Evolutionary conservation across 1,140 invertebrate genomes (phyloP), one percentile per base, ranked within the genome.

Genomic region (Megalopta genalis): DNA sequence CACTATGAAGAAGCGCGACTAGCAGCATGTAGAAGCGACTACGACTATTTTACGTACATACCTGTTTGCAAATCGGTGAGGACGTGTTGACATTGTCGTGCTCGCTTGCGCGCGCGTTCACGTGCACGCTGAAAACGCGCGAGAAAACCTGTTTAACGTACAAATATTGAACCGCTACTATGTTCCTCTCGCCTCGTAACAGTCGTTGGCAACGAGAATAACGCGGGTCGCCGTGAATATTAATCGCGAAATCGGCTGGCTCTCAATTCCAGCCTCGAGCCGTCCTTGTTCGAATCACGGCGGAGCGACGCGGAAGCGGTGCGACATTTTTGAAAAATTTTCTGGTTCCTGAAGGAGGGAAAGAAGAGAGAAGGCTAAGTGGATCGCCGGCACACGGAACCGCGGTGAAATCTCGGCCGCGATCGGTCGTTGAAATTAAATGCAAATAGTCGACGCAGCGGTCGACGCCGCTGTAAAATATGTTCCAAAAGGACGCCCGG

Each of bases 101-200:
- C 49, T 9, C 42, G 42, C 42, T 46, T 37, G n/a, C 18, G 18
- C 52, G 63, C 59, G 25, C 59, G 25, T 16, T 52, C 62, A 25
- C 62, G n/a, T 12, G 39, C 25, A 25, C 14, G 52, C 27, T 46
- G 66, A 65, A 83, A 73, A 82, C 18, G 69, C 68, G 12, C 23
- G 60, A 49, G 70, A n/a, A 66, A 84, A 81, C 79, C 62, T 81
- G 83, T 85, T 85, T 81, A 71, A 81, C 59, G 70, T 63, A 68
- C 84, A 85, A 85, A 85, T 72, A 85, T 84, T 82, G 79, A 81
- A 64, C 60, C 25, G 68, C 70, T 85, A 80, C 69, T 54, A 42
- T 27, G 69, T 74, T 81, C 68, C 42, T 69, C 54, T 46, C 49
- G 49, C 49, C 23, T 63, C 46, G 57, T 54, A 71, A 71, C 42